A percentile compares a stretch with the other conserved stretches of the same genome.
phyloP scores from a whole-genome alignment of 2,888 invertebrate species.

The Adelphocoris suturalis region DNA sequence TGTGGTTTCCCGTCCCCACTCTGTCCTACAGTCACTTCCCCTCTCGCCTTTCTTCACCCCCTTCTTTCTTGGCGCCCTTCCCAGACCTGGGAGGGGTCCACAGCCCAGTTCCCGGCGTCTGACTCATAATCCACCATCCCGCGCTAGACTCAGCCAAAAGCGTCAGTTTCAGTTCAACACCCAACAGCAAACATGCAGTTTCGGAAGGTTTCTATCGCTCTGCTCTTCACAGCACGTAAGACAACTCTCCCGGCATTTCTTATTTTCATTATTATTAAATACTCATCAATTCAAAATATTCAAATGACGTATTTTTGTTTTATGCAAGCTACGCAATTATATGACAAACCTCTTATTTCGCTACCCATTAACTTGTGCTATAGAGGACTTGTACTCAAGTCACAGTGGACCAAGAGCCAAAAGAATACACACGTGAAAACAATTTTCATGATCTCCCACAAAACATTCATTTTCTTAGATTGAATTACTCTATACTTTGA shows the following conservation, averaged over 20 bases:
- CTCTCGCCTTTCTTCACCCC: background rate
- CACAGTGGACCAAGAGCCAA: too few species aligned
- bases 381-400: too few species aligned
- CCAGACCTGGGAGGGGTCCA: conserved; percentile 33
- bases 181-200: conserved; percentile 35
- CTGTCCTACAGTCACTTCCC: background rate
- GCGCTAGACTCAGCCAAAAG: background rate
- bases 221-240: conserved; percentile 17
- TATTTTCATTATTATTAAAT: too few species aligned
- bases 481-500: too few species aligned
- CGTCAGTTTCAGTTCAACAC: background rate
- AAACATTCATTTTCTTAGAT: too few species aligned
- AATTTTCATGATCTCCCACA: too few species aligned
- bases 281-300: too few species aligned
- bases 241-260: background rate
- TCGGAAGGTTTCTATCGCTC: background rate
- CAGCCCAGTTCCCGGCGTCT: conserved; percentile 9
- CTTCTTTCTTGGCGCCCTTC: background rate
- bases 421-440: too few species aligned
- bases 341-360: too few species aligned
- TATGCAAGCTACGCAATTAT: too few species aligned
- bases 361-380: too few species aligned
- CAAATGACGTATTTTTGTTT: too few species aligned
- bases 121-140: background rate
- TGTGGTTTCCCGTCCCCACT: background rate